Percentiles rank a stretch among this genome's conserved stretches.
These are phyloP conservation scores for Mya arenaria DNA, from an alignment of 1,140 invertebrate species.

Conservation along the genomic window DNA sequence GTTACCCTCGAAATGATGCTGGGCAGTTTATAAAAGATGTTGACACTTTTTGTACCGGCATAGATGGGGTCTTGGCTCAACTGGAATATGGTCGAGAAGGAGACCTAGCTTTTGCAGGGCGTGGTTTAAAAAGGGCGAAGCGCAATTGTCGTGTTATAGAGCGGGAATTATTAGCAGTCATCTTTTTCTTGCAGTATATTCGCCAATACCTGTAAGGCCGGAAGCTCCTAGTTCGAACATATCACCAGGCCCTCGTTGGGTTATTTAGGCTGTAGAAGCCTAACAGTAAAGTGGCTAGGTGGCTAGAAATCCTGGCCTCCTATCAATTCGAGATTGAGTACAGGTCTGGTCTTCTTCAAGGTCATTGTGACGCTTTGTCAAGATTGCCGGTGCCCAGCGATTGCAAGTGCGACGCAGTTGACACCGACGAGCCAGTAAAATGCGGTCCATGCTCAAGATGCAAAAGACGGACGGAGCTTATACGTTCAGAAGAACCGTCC, in stretches of 20 bases:
- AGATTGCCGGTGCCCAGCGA: conserved; percentile 14
- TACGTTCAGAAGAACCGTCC: no score
- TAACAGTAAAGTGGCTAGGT: conserved; percentile 24
- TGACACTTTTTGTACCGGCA: conserved; percentile 57
- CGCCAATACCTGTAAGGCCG: no score
- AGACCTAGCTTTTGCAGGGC: conserved; percentile 58
- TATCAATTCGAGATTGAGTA: conserved; percentile 52
- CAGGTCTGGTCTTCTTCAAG: conserved; percentile 28
- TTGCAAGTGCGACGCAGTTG: neutral
- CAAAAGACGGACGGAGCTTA: neutral
- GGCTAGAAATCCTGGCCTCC: neutral
- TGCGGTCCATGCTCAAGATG: neutral
- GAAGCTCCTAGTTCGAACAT: no score
- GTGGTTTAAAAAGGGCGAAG: conserved; percentile 49
- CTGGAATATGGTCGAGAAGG: conserved; percentile 54
- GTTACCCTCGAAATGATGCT: neutral
- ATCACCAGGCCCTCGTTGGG: no score
- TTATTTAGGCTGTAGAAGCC: no score
- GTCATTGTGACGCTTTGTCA: conserved; percentile 45
- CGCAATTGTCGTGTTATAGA: no score
- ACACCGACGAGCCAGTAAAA: neutral
- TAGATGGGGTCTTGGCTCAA: conserved; percentile 67
- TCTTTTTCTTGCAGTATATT: no score
- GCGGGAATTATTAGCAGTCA: no score
- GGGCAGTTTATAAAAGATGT: conserved; percentile 52